A percentile compares a stretch with the other conserved stretches of the same genome.
Evolutionary conservation across 2,113 vertebrate genomes (phyloP).

Genomic region (Hippolais icterina): DNA sequence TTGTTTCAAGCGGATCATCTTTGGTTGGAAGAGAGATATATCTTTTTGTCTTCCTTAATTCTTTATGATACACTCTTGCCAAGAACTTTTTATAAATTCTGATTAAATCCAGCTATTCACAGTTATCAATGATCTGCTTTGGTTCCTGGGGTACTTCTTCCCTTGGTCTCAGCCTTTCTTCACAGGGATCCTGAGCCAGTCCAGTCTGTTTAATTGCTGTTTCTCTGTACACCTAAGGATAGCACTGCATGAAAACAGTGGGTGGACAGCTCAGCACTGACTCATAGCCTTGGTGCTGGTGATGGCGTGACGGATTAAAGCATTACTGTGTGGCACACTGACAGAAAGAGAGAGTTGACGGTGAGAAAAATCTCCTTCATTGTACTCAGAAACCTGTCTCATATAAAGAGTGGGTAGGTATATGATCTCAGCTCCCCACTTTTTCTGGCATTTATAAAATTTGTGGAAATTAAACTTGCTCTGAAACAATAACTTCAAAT

Average conservation of each 20-base stretch:
- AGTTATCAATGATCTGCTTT: not conserved
- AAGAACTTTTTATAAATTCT: slow-evolving; percentile 14
- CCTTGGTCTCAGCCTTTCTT: not conserved
- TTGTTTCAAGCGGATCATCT: not conserved
- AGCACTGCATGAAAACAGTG: slow-evolving; percentile 4
- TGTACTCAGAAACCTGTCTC: not conserved
- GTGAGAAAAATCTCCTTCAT: not conserved
- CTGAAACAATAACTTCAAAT: not conserved
- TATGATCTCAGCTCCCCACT: not conserved
- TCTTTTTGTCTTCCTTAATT: not conserved
- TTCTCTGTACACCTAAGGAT: not conserved
- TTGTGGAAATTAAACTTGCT: not conserved
- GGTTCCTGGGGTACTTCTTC: not conserved
- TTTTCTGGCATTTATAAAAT: not conserved
- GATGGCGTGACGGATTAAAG: slow-evolving; percentile 22
- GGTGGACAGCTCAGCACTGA: not conserved
- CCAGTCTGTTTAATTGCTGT: slow-evolving; percentile 21
- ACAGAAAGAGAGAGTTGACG: not conserved
- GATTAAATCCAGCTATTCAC: slow-evolving; percentile 31
- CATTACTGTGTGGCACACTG: not conserved
- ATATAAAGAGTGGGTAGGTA: not conserved
- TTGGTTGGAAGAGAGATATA: not conserved
- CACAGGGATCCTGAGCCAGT: not conserved
- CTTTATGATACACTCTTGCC: not conserved
- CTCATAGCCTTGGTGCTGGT: slow-evolving; percentile 12